phyloP scores from a whole-genome alignment of 2,888 invertebrate species.

The Lepetodrilus schrolli region DNA sequence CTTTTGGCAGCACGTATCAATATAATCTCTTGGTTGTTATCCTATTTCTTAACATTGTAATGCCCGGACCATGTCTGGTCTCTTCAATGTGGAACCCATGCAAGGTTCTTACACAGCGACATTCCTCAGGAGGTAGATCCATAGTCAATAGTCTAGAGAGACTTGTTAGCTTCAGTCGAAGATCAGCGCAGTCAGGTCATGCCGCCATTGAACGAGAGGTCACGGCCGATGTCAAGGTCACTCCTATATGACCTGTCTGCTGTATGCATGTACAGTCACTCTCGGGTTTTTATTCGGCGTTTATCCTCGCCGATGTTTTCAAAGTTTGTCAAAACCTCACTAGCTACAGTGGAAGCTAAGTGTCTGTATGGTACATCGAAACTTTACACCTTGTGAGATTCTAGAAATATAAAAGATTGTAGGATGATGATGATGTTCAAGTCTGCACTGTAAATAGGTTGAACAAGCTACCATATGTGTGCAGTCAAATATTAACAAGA shows the following conservation, averaged over 20 bases:
- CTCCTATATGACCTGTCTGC: neutral
- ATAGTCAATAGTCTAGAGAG: conserved; percentile 12
- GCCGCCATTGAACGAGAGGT: neutral
- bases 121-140: conserved; percentile 22
- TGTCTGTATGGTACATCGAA: neutral
- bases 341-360: too few species aligned
- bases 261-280: neutral
- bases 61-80: conserved; percentile 1
- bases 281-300: too few species aligned
- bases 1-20: neutral
- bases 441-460: too few species aligned
- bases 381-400: conserved; percentile 19
- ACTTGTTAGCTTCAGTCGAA: neutral
- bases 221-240: neutral
- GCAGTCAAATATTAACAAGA: too few species aligned
- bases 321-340: too few species aligned
- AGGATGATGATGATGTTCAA: too few species aligned
- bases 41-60: conserved; percentile 10
- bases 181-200: conserved; percentile 26
- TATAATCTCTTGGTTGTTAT: conserved; percentile 18
- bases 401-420: too few species aligned
- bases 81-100: conserved; percentile 1
- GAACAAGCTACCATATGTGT: too few species aligned
- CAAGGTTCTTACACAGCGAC: neutral
- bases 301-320: too few species aligned